A percentile compares a stretch with the other conserved stretches of the same genome.
These are phyloP conservation scores for Chaetogeoica ovagalla DNA, from an alignment of 2,888 invertebrate species.

Conservation along the genomic window DNA sequence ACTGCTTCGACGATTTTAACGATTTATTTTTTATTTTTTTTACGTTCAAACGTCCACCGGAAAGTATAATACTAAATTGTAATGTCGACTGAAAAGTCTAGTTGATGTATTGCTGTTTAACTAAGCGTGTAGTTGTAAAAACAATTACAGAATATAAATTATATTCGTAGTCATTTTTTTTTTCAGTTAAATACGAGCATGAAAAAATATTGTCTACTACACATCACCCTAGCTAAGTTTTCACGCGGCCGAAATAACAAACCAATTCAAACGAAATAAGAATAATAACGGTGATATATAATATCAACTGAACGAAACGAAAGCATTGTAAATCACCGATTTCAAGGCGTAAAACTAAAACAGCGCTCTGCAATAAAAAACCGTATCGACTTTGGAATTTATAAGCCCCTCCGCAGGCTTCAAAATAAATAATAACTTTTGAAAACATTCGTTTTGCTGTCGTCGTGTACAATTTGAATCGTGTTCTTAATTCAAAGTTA, in stretches of 20 bases:
- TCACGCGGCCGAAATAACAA: too few species aligned
- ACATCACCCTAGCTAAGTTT: too few species aligned
- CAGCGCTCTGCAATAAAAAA: constrained; percentile 1
- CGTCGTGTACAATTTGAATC: constrained; percentile 16
- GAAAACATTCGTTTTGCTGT: constrained; percentile 11
- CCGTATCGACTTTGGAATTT: constrained; percentile 1
- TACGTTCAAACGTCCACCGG: background rate
- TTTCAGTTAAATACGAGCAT: too few species aligned
- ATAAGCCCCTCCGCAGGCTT: background rate
- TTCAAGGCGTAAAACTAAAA: constrained; percentile 5
- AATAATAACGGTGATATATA: background rate
- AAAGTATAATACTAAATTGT: background rate
- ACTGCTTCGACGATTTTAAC: background rate
- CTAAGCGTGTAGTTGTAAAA: background rate
- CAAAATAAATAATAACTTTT: constrained; percentile 34
- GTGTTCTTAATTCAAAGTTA: too few species aligned
- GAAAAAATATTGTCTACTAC: too few species aligned
- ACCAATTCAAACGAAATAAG: too few species aligned
- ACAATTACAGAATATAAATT: background rate
- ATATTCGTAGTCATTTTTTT: too few species aligned
- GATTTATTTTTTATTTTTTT: background rate
- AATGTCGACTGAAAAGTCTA: background rate
- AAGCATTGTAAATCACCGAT: constrained; percentile 25
- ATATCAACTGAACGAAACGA: background rate
- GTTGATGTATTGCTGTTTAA: background rate